Evolutionary conservation across 2,113 vertebrate genomes (phyloP), one percentile per base, ranked within the genome.

Genomic region (Oxyruncus cristatus): DNA sequence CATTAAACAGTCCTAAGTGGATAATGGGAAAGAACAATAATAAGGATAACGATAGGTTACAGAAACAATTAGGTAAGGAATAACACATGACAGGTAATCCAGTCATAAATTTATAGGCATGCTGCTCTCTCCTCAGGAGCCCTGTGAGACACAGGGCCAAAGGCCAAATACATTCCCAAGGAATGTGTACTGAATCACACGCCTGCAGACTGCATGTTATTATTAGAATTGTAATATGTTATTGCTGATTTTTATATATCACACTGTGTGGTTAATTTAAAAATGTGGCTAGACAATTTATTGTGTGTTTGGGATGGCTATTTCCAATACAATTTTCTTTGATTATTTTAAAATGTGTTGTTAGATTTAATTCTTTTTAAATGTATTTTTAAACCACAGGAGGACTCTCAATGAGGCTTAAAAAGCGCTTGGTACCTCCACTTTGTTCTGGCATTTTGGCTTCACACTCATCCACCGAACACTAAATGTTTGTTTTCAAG

Each of bases 21-120:
- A 94, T 97, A 97, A 95, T 96, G 90, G 87, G 73, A 89, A 96
- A 93, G 90, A 96, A 90, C 94, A 97, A 97, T 96, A 96, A 95
- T 96, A 97, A 94, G 94, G 90, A 97, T 97, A 96, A 96, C 50
- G 77, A 93, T 94, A 96, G 96, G 96, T 97, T 97, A 97, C 88
- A 92, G 93, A 97, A 96, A 97, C 95, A 97, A 97, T 97, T 97
- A 97, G 92, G 95, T 84, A 95, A 92, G 85, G 90, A 97, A 97
- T 97, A 97, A 96, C 95, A 89, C 80, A 96, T 92, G 93, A 96
- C 94, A 97, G 95, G 95, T 96, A 96, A 97, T 95, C 94, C 97
- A 91, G 91, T 85, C 92, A 85, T 93, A 96, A 97, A 97, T 97
- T 94, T 97, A 97, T 96, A 94, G 96, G 89, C 93, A 35, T 68